Evolutionary conservation across 2,113 vertebrate species (phyloP).

Genomic region (Meriones unguiculatus): DNA sequence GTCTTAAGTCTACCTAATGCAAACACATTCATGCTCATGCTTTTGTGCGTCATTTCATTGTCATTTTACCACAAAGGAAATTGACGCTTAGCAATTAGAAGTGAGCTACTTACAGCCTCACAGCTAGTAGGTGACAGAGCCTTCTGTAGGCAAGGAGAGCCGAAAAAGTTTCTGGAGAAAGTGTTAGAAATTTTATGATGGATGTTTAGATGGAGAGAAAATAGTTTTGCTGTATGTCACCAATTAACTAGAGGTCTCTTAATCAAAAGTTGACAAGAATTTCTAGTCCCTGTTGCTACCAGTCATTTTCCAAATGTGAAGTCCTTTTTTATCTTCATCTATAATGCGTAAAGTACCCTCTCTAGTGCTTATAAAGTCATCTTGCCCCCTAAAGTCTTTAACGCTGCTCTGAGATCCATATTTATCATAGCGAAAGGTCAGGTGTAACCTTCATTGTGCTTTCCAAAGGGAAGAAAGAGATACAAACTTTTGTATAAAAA

Average conservation of each 20-base stretch:
- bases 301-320: constrained; percentile 57
- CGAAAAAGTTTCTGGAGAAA: constrained; percentile 13
- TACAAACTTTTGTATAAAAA: constrained; percentile 23
- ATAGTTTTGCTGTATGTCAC: not conserved
- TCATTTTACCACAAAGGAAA: constrained; percentile 47
- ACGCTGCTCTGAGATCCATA: constrained; percentile 24
- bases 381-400: not conserved
- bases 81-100: constrained; percentile 22
- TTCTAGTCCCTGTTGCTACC: not conserved
- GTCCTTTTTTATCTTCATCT: constrained; percentile 31
- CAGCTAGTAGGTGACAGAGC: not conserved
- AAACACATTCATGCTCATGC: not conserved
- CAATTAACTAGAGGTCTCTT: constrained; percentile 40
- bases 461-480: constrained; percentile 25
- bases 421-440: constrained; percentile 25
- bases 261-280: constrained; percentile 35
- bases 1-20: constrained; percentile 10
- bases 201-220: not conserved
- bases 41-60: not conserved
- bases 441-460: not conserved
- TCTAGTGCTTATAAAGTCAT: not conserved
- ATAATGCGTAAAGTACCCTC: constrained; percentile 36
- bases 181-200: constrained; percentile 45
- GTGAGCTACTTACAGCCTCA: constrained; percentile 24
- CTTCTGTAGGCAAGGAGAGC: not conserved